Evolutionary conservation across 1,140 invertebrate genomes (phyloP).

Genomic region (Drosophila ironensis): DNA sequence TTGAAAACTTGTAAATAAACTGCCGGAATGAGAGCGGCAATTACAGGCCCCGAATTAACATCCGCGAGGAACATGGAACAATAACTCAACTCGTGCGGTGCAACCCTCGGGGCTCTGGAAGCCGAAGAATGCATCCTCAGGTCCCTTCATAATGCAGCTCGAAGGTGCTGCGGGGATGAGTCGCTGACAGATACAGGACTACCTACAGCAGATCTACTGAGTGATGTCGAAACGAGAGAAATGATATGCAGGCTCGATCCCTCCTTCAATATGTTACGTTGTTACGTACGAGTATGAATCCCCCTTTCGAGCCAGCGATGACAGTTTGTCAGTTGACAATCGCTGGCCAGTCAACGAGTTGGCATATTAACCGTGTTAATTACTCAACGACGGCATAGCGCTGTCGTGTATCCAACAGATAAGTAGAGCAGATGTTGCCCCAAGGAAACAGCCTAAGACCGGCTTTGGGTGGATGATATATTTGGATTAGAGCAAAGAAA

Average conservation of each 20-base stretch:
- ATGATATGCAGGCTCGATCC: conserved; percentile 1
- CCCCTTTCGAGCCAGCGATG: conserved; percentile 10
- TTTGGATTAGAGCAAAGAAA: too few species aligned
- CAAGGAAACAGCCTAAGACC: too few species aligned
- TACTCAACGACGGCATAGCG: conserved; percentile 41
- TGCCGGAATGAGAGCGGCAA: conserved; percentile 42
- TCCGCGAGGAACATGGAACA: conserved; percentile 36
- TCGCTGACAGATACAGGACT: conserved; percentile 42
- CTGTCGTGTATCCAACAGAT: conserved; percentile 12
- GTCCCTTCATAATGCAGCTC: conserved; percentile 14
- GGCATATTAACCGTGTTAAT: conserved; percentile 47
- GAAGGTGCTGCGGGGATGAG: conserved; percentile 9
- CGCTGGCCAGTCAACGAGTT: conserved; percentile 6
- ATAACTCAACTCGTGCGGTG: conserved; percentile 41
- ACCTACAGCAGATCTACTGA: conserved; percentile 33
- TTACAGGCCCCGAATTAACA: conserved; percentile 56
- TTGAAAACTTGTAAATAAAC: conserved; percentile 64
- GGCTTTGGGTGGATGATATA: too few species aligned
- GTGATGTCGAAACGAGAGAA: conserved; percentile 5
- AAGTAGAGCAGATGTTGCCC: conserved; percentile 37
- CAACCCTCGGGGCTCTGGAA: conserved; percentile 8
- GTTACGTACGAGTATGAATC: too few species aligned
- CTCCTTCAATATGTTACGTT: background rate
- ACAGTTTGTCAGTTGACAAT: conserved; percentile 43
- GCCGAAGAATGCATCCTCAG: conserved; percentile 9